Percentiles rank a stretch among this genome's conserved stretches.
phyloP scores from a whole-genome alignment of 2,797 vertebrate genomes.

The Saguinus oedipus region DNA sequence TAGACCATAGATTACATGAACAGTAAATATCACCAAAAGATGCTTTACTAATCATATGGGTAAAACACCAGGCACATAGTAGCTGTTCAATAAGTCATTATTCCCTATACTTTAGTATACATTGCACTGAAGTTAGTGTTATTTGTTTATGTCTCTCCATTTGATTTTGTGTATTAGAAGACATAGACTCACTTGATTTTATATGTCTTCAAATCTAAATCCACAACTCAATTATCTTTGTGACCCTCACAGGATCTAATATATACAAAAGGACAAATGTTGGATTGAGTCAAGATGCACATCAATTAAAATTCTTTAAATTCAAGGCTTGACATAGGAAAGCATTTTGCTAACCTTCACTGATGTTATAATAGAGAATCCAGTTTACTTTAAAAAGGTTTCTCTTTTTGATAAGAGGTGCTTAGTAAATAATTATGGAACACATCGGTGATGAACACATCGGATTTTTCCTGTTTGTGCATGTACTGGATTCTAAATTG shows the following conservation, averaged over 20 bases:
- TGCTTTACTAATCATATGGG: background rate
- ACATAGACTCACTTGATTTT: background rate
- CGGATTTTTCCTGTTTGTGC: background rate
- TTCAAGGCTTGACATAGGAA: background rate
- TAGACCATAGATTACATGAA: background rate
- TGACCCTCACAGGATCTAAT: background rate
- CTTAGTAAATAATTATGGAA: background rate
- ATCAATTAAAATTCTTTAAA: background rate
- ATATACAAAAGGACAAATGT: too few species aligned
- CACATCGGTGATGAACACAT: background rate
- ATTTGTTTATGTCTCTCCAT: background rate
- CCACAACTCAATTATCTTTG: background rate
- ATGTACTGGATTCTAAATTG: background rate
- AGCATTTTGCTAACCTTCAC: background rate
- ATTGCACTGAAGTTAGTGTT: background rate
- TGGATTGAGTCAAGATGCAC: background rate
- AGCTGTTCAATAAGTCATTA: background rate
- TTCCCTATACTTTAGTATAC: background rate
- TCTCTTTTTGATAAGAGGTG: background rate
- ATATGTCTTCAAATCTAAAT: background rate
- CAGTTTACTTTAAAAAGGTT: background rate
- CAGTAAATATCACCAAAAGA: background rate
- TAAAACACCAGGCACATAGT: background rate
- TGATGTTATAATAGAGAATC: background rate
- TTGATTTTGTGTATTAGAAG: background rate